phyloP scores from a whole-genome alignment of 2,888 invertebrate genomes.

The Mythimna albipuncta region DNA sequence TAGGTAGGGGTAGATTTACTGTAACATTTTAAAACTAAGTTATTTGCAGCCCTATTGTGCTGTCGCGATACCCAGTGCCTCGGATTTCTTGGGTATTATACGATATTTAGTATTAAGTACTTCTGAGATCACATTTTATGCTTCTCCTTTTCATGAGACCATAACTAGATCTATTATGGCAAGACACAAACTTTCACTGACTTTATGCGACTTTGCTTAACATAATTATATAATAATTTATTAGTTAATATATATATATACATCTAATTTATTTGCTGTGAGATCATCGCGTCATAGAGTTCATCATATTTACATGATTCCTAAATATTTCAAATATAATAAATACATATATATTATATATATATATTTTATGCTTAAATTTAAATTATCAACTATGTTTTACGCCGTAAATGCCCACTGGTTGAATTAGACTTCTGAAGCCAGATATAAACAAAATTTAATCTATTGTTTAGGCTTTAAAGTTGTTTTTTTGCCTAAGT shows the following conservation, averaged over 20 bases:
- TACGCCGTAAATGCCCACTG: conserved; percentile 49
- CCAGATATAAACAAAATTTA: conserved; percentile 8
- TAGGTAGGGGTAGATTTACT: conserved; percentile 19
- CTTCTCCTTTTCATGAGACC: conserved; percentile 21
- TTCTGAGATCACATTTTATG: conserved; percentile 41
- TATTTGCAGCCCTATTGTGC: conserved; percentile 7
- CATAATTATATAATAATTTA: conserved; percentile 14
- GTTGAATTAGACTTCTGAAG: conserved; percentile 37
- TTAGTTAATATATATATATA: conserved; percentile 48
- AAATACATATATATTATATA: conserved; percentile 13
- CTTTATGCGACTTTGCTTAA: conserved; percentile 4
- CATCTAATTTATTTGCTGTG: conserved; percentile 56
- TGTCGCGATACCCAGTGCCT: not conserved
- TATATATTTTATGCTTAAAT: conserved; percentile 4
- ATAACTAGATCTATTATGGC: conserved; percentile 11
- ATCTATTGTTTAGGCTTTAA: conserved; percentile 13
- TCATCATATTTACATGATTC: conserved; percentile 55
- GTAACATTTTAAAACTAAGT: conserved; percentile 10
- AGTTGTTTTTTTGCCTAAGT: not conserved
- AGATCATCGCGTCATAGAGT: conserved; percentile 57
- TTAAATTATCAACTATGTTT: conserved; percentile 37
- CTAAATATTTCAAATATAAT: conserved; percentile 21
- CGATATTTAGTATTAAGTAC: conserved; percentile 13
- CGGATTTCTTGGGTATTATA: conserved; percentile 9
- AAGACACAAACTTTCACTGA: conserved; percentile 5